phyloP scores from a whole-genome alignment of 1,140 invertebrate species.

The Brachionus paranguensis region DNA sequence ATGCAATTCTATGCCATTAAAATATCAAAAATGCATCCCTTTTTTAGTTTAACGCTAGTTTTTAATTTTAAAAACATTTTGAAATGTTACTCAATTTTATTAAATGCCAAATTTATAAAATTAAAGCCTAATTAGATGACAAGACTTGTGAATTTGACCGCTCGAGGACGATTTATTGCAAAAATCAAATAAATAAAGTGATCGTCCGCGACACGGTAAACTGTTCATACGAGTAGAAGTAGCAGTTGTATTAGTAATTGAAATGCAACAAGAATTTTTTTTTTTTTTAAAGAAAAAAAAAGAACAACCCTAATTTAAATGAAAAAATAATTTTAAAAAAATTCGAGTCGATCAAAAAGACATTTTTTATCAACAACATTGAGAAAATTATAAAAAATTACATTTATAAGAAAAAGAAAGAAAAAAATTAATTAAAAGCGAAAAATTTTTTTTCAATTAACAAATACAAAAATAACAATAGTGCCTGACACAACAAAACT shows the following conservation, averaged over 20 bases:
- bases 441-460: neutral
- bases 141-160: neutral
- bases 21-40: too few relatives aligned
- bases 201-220: neutral
- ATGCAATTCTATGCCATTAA: too few relatives aligned
- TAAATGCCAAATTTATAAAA: neutral
- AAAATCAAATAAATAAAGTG: neutral
- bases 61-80: neutral
- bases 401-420: neutral
- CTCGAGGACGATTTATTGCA: neutral
- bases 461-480: constrained; percentile 10
- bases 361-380: neutral
- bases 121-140: neutral
- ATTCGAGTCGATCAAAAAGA: neutral
- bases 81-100: neutral
- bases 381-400: neutral
- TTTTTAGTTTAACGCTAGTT: too few relatives aligned
- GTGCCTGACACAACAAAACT: neutral
- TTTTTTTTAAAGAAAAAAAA: neutral
- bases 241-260: neutral
- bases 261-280: neutral
- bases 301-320: neutral
- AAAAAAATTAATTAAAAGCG: neutral
- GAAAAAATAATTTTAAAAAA: neutral
- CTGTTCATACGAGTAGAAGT: too few relatives aligned